Percentiles rank a stretch among this genome's conserved stretches.
phyloP scores from a whole-genome alignment of 2,113 vertebrate species.

The Notechis scutatus region DNA sequence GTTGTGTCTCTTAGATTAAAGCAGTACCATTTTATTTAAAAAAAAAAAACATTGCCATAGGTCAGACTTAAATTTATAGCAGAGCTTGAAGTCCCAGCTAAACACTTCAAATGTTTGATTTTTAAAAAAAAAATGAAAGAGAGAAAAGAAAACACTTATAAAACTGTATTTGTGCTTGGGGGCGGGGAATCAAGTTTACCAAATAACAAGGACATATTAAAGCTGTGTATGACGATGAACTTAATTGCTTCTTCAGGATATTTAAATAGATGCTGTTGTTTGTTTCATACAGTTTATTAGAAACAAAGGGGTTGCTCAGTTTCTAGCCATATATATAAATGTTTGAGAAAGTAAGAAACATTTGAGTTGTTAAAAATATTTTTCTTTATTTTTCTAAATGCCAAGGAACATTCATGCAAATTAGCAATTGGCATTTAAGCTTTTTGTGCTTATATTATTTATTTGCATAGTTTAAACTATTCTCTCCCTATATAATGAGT shows the following conservation, averaged over 20 bases:
- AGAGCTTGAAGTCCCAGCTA: not conserved
- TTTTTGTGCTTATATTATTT: not conserved
- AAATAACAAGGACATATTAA: not conserved
- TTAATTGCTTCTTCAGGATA: not conserved
- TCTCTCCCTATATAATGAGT: not conserved
- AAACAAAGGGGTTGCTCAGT: not conserved
- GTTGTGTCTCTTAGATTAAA: constrained; percentile 32
- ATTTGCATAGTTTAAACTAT: not conserved
- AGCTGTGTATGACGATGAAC: not conserved
- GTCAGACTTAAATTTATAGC: not conserved
- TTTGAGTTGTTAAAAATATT: not conserved
- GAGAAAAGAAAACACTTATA: not conserved
- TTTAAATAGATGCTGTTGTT: not conserved
- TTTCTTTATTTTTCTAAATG: not conserved
- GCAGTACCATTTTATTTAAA: not conserved
- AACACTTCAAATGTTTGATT: not conserved
- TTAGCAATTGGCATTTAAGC: not conserved
- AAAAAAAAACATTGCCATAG: not conserved
- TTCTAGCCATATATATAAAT: too few species aligned
- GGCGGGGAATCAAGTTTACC: not conserved
- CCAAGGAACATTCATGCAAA: not conserved
- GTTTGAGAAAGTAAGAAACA: not conserved
- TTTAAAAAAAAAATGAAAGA: constrained; percentile 13
- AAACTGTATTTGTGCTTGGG: not conserved
- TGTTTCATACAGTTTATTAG: not conserved